phyloP scores from a whole-genome alignment of 2,797 vertebrate genomes.

The Natrix natrix region DNA sequence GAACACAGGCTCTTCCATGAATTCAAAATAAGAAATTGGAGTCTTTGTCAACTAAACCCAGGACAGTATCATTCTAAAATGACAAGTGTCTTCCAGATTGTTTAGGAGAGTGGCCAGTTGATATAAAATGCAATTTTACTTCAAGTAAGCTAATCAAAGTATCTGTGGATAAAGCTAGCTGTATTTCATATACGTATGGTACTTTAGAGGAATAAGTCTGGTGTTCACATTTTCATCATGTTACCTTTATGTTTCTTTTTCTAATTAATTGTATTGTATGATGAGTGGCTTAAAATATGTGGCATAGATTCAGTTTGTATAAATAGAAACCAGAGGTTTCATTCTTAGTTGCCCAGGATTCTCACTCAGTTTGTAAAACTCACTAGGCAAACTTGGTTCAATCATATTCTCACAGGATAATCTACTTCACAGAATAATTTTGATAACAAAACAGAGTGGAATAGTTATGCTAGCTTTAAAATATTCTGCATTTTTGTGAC shows the following conservation, averaged over 20 bases:
- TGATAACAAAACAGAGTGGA: neutral
- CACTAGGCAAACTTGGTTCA: neutral
- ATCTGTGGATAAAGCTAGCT: neutral
- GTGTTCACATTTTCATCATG: neutral
- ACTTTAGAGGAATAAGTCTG: neutral
- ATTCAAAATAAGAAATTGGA: neutral
- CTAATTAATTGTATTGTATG: neutral
- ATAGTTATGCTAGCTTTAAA: neutral
- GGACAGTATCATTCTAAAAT: neutral
- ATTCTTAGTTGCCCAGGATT: neutral
- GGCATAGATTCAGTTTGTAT: neutral
- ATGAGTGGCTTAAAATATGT: neutral
- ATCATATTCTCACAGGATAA: neutral
- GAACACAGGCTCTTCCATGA: neutral
- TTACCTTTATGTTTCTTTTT: neutral
- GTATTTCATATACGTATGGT: neutral
- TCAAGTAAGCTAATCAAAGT: neutral
- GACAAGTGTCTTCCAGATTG: neutral
- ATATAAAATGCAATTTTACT: neutral
- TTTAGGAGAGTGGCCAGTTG: neutral
- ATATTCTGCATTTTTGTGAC: neutral
- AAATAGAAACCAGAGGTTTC: neutral
- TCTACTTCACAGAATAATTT: neutral
- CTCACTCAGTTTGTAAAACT: neutral
- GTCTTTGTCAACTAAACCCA: neutral